Evolutionary conservation across 2,888 invertebrate genomes (phyloP), one percentile per base, ranked within the genome.

Genomic region (Lottia gigantea): DNA sequence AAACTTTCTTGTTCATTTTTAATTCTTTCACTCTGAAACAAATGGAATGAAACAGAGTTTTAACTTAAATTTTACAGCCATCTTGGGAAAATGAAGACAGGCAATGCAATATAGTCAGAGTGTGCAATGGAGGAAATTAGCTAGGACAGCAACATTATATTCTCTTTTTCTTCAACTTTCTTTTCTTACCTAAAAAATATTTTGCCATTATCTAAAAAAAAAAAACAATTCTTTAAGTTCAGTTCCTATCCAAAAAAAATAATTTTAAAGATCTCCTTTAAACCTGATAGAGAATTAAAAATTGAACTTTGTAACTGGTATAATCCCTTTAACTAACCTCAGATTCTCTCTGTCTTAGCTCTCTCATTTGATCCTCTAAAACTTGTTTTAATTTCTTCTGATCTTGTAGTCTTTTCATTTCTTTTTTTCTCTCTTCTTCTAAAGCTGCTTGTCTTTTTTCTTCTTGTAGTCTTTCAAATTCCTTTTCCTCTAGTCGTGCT

Each of bases 301-400:
- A 31, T 6, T 4, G 31, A 4, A 31, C 31, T 31, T 31, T 31
- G 31, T 4, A 31, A 31, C 31, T 31, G 6, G 31, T 31, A 31
- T 31, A 31, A 6, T 31, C 3, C 31, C 23, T 8, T 40, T 15
- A 40, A 19, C 76, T 71, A 69, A 86, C 86, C 82, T 87, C 86
- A 62, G 68, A 74, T 71, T 88, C 87, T 65, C 84, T 81, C n/a
- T 80, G 77, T 68, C 80, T 83, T 15, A 88, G 76, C 69, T 87
- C 87, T 16, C 74, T 66, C 83, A 88, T 86, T 72, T 88, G 88
- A 63, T 82, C 75, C 69, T 81, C 79, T 62, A 87, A 76, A 45
- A 82, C 77, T 19, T 80, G 74, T 70, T 82, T 83, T 68, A 84
- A 75, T 62, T 78, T 72, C 55, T 74, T 79, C 70, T 83, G 83